Conservation (phyloP, 2,888 invertebrate species). For the Pandemis corylana region DNA sequence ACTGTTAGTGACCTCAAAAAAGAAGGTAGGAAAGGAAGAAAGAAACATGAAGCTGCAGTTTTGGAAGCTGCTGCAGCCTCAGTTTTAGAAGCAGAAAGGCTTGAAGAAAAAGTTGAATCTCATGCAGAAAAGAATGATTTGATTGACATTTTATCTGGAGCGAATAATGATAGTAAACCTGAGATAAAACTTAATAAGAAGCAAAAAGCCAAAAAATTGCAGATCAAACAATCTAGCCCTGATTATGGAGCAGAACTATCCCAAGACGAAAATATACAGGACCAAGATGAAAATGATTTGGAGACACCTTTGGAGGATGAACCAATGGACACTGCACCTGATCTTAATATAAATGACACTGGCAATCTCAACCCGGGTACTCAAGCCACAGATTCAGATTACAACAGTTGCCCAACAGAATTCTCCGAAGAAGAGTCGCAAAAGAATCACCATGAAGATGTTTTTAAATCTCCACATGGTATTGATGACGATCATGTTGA, state of each 20-base stretch:
- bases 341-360: constrained; percentile 60
- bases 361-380: constrained; percentile 63
- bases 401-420: constrained; percentile 79
- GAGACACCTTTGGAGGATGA: constrained; percentile 37
- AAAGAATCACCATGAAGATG: constrained; percentile 72
- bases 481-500: constrained; percentile 72
- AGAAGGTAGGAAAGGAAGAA: constrained; percentile 73
- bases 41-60: constrained; percentile 62
- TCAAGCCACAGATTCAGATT: constrained; percentile 76
- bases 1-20: constrained; percentile 76
- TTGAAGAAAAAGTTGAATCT: constrained; percentile 62
- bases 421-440: constrained; percentile 73
- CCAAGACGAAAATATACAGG: constrained; percentile 51
- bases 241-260: constrained; percentile 52
- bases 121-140: constrained; percentile 67
- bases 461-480: constrained; percentile 76
- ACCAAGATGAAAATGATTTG: constrained; percentile 27
- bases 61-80: constrained; percentile 52
- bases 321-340: constrained; percentile 51
- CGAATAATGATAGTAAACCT: constrained; percentile 57
- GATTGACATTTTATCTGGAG: constrained; percentile 69
- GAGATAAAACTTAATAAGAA: constrained; percentile 64
- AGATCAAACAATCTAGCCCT: constrained; percentile 67
- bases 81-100: constrained; percentile 56
- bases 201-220: constrained; percentile 69